Base-by-base conservation (phyloP, 2,888 invertebrate species). In the Chesias legatella region DNA sequence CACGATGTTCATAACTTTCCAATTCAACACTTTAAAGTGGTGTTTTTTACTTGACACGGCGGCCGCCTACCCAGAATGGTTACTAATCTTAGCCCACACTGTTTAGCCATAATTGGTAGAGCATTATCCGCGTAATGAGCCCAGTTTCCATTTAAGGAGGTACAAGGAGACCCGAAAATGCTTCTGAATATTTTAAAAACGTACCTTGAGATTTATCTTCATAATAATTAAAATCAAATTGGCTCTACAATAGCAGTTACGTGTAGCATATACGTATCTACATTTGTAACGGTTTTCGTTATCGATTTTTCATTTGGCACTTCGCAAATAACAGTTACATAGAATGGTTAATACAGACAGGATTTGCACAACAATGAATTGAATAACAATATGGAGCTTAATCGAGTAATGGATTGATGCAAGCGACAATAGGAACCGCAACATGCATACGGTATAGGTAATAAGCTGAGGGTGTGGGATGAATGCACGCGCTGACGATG, bases 321-420 rank as follows among this genome's bases (percentile, higher is more conserved):
- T 30, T 24, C 37, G 25, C 33, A 43, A 31, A 42, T 30, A 36
- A 35, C 41, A 30, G 36, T 41, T 43, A 13, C 33, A 31, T 44
- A 33, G 22, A 35, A 45, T 42, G 26, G 31, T 41, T 54, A 47
- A 57, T 59, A 51, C 43, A 29, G 46, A 43, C 34, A 38, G 40
- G 30, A 63, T 73, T 67, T 66, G 58, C 65, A 65, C 52, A 64
- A 70, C 55, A 72, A 64, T 56, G 30, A 50, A 35, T 52, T 53
- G 53, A 51, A 67, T 68, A 71, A 78, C 76, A 80, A 83, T 75
- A 64, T 62, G 60, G 53, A 70, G 72, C 75, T 81, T 84, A 83
- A 83, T 81, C 76, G 69, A 67, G 70, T 84, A 84, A 85, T 85
- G 84, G 82, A 73, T 79, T 64, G 75, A 73, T 74, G 74, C 69